Evolutionary conservation across 2,797 vertebrate genomes (phyloP), one percentile per base, ranked within the genome.

Genomic region (Gymnothorax reevesii): DNA sequence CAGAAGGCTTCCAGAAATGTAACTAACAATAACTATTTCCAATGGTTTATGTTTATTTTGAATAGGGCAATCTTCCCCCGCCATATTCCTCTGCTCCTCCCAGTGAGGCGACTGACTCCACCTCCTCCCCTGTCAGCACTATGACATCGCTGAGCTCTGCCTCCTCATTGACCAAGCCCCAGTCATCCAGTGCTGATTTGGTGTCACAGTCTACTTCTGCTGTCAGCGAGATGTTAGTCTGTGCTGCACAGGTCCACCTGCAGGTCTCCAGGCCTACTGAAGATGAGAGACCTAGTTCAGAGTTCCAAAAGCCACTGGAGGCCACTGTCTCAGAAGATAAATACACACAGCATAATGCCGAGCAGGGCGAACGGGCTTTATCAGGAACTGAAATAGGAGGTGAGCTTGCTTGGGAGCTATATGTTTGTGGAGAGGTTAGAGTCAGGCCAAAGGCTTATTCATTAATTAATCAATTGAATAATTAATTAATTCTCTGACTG

Each of bases 131-230:
- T 8, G 96, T 97, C 92, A 97, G 95, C 66, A 95, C 96, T 1
- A 94, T 95, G 88, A 97, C 95, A 1, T 96, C 96, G 0, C 93
- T 96, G 83, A 95, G 95, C 0, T 96, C 96, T 0, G 92, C 94
- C 90, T 97, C 97, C 82, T 97, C 96, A 1, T 62, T 92, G 0
- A 93, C 95, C 89, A 97, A 97, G 91, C 96, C 97, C 12, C 95
- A 96, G 79, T 96, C 96, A 89, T 97, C 97, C 55, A 97, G 96
- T 96, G 90, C 96, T 9, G 94, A 98, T 89, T 90, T 95, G 0
- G 95, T 96, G 64, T 94, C 95, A 17, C 96, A 95, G 87, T 94
- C 95, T 0, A 82, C 94, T n/a, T 88, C 90, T 0, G 92, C 95
- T 1, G 7, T 88, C 0, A 94, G 91, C 64, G 96, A 95, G 0